Conservation (phyloP, 2,113 vertebrate species). For the Tetrao urogallus region DNA sequence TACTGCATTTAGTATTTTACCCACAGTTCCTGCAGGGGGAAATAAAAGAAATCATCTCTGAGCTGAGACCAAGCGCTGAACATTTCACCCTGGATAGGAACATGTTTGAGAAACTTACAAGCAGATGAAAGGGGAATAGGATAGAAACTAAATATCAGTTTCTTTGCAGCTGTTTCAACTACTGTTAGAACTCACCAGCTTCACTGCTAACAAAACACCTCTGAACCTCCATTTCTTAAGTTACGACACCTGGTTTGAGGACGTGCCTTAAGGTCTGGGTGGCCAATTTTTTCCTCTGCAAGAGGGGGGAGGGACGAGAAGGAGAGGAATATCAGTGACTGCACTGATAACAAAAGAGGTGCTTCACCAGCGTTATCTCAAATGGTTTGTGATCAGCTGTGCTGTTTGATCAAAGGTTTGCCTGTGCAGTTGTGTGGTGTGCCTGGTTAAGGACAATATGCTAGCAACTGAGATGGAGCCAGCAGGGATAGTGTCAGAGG, state of each 20-base stretch:
- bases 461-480: background rate
- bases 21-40: slow-evolving; percentile 63
- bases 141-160: background rate
- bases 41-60: slow-evolving; percentile 74
- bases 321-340: background rate
- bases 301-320: background rate
- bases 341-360: background rate
- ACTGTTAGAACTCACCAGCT: background rate
- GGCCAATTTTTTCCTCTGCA: background rate
- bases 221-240: background rate
- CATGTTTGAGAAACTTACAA: slow-evolving; percentile 43
- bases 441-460: background rate
- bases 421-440: accelerated
- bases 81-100: slow-evolving; percentile 64
- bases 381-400: background rate
- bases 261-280: background rate
- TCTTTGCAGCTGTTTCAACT: background rate
- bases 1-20: slow-evolving; percentile 61
- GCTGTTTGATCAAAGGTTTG: background rate
- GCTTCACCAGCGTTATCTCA: background rate
- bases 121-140: slow-evolving; percentile 48
- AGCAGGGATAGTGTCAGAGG: accelerated
- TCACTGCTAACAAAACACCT: background rate
- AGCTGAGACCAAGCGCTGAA: slow-evolving; percentile 66
- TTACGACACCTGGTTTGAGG: background rate